A percentile compares a stretch with the other conserved stretches of the same genome.
Conservation (phyloP, 1,140 invertebrate species). For the Amyelois transitella region DNA sequence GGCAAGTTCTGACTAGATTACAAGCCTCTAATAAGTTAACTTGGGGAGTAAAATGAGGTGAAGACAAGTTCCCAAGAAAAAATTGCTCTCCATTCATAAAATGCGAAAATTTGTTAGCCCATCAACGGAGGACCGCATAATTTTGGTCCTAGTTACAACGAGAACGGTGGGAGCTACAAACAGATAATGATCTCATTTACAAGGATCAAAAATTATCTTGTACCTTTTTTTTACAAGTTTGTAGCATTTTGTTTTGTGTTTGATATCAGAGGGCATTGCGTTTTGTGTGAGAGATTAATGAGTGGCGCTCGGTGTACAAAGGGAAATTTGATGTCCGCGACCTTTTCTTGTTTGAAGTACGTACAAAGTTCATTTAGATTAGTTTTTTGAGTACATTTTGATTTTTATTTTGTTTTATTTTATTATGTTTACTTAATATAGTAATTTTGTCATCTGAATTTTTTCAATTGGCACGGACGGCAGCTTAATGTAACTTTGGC, state of each 20-base stretch:
- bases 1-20: neutral
- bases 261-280: too few species aligned
- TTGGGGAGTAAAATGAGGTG: neutral
- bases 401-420: too few species aligned
- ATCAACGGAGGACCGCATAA: constrained; percentile 5
- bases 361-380: too few species aligned
- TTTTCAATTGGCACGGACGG: too few species aligned
- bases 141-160: constrained; percentile 1
- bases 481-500: too few species aligned
- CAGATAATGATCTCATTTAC: constrained; percentile 7
- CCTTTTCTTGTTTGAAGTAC: neutral
- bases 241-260: constrained; percentile 1
- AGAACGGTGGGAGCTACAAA: neutral
- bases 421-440: too few species aligned
- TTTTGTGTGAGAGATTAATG: neutral
- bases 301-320: neutral
- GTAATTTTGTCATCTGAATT: too few species aligned
- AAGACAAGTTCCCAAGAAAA: constrained; percentile 3
- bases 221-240: constrained; percentile 4
- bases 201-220: constrained; percentile 4
- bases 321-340: neutral
- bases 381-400: too few species aligned
- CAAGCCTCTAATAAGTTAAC: neutral
- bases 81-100: neutral
- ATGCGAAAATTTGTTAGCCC: constrained; percentile 1